Base-by-base conservation (phyloP, 1,140 invertebrate genomes). In the Drosophila serrata region DNA sequence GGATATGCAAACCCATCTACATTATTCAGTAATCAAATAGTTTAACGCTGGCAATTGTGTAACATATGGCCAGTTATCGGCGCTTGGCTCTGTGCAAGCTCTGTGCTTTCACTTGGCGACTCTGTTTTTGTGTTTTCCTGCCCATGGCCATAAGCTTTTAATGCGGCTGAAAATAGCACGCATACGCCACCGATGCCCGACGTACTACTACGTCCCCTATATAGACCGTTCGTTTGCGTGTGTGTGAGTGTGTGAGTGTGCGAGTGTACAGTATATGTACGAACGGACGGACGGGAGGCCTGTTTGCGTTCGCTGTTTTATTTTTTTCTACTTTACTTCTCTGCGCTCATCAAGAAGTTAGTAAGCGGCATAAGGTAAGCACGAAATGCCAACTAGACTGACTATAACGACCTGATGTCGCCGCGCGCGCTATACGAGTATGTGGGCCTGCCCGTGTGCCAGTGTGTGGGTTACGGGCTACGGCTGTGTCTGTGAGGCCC, bases 361-460 rank as follows among this genome's bases (percentile, higher is more conserved):
- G 85, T 90, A 79, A 85, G 81, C 86, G 78, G 78, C 80, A 88
- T 88, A 90, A 88, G 82, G 84, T 81, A 84, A 90, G 84, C 85
- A 90, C 84, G 85, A 88, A 88, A 88, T 88, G 81, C 81, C 85
- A 88, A 88, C 85, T 90, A 90, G 81, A 90, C 81, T 88, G 69
- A 75, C 82, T 80, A 84, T 79, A 40, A 42, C 78, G 51, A 68
- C 69, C 31, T 64, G 59, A 48, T 81, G 57, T 67, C 39, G 49
- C 58, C 63, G 67, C 42, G 37, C 59, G 67, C 27, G 43, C 40
- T 51, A 53, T 51, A n/a, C n/a, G n/a, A n/a, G n/a, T n/a, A 56
- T 68, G 60, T 19, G 68, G 46, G 24, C 40, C 27, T 63, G 37
- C 31, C 29, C 51, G 43, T 57, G 45, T 72, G 39, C 49, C 43